Conservation (phyloP, 2,888 invertebrate genomes). For the Calliopum simillimum region DNA sequence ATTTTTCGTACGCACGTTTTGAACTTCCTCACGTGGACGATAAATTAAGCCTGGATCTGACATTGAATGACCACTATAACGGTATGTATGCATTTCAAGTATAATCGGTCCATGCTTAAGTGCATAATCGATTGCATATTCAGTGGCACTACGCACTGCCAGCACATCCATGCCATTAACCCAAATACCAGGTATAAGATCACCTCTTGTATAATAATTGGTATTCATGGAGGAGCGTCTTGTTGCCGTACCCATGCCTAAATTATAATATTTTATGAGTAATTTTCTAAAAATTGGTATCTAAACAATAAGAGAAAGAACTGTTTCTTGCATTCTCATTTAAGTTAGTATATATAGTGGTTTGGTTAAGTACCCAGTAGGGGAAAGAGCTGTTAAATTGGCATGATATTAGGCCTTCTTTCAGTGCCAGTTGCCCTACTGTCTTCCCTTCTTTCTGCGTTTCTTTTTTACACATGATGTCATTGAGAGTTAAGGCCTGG, state of each 20-base stretch:
- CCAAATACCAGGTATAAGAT: conserved; percentile 85
- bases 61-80: conserved; percentile 98
- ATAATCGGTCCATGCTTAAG: conserved; percentile 78
- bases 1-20: conserved; percentile 89
- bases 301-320: no score
- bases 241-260: conserved; percentile 81
- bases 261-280: conserved; percentile 22
- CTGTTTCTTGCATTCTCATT: no score
- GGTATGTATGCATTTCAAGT: conserved; percentile 92
- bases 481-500: no score
- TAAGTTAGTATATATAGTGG: no score
- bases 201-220: conserved; percentile 83
- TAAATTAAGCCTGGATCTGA: conserved; percentile 98
- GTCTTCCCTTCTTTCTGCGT: no score
- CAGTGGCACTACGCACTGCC: conserved; percentile 84
- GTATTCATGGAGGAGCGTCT: conserved; percentile 78
- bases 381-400: no score
- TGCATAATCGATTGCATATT: conserved; percentile 78
- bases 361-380: no score
- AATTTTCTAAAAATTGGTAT: no score
- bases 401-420: no score
- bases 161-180: conserved; percentile 86
- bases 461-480: no score
- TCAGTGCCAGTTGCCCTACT: no score
- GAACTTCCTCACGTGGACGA: conserved; percentile 92